phyloP scores from a whole-genome alignment of 1,140 invertebrate species.

The Hylaeus volcanicus region DNA sequence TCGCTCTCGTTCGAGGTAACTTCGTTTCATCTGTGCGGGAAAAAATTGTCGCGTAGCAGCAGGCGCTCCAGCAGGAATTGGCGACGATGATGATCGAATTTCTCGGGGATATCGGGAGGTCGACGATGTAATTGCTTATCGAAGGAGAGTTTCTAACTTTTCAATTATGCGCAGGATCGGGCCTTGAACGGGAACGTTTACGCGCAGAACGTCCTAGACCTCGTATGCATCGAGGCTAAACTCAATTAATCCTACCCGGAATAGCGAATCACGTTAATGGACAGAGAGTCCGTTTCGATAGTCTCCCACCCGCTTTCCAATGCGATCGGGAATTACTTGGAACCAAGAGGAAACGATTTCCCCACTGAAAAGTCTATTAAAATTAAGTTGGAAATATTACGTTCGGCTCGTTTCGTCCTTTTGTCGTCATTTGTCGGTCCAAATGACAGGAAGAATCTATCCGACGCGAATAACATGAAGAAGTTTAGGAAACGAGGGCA shows the following conservation, averaged over 20 bases:
- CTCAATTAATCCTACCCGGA: conserved; percentile 9
- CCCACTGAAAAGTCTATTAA: too few relatives aligned
- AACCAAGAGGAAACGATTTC: too few relatives aligned
- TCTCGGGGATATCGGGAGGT: background rate
- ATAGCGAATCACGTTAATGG: background rate
- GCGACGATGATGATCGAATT: background rate
- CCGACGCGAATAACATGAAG: too few relatives aligned
- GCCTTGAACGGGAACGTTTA: conserved; percentile 6
- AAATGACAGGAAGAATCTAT: too few relatives aligned
- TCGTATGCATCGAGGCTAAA: conserved; percentile 2
- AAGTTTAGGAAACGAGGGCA: too few relatives aligned
- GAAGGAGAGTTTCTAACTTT: conserved; percentile 1
- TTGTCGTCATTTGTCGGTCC: too few relatives aligned
- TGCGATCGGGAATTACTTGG: background rate
- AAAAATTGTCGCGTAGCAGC: too few relatives aligned
- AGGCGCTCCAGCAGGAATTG: background rate
- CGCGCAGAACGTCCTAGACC: conserved; percentile 3
- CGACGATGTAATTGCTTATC: conserved; percentile 3
- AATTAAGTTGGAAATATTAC: too few relatives aligned
- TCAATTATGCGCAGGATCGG: background rate
- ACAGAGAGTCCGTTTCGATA: background rate
- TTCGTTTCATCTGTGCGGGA: too few relatives aligned
- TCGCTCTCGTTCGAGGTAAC: too few relatives aligned
- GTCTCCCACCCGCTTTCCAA: background rate
- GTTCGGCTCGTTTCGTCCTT: too few relatives aligned